Percentiles rank a stretch among this genome's conserved stretches.
phyloP scores from a whole-genome alignment of 2,888 invertebrate species.

The Capitulum mitella region DNA sequence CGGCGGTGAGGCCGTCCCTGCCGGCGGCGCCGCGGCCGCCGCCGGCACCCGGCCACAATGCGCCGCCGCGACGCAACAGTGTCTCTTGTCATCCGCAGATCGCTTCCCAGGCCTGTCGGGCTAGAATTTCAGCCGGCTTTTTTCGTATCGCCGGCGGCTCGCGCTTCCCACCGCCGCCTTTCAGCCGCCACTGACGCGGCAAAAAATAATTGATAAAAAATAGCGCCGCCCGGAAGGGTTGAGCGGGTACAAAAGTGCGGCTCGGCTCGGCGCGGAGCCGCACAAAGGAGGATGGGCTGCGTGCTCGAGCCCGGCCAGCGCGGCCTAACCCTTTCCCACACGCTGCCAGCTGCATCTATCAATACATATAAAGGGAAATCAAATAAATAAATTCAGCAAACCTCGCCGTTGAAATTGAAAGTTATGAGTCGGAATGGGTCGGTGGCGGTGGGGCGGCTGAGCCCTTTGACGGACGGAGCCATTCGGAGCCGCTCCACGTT shows the following conservation, averaged over 20 bases:
- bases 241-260: slow-evolving; percentile 13
- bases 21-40: too few species aligned
- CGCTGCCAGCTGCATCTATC: slow-evolving; percentile 16
- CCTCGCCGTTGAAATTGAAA: slow-evolving; percentile 20
- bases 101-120: not conserved
- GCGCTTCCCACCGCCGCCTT: not conserved
- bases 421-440: slow-evolving; percentile 19
- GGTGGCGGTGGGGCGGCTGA: not conserved
- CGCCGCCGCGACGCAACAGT: too few species aligned
- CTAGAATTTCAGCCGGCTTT: not conserved
- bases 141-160: not conserved
- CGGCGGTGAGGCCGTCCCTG: too few species aligned
- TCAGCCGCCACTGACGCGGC: slow-evolving; percentile 14
- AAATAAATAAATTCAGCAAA: slow-evolving; percentile 22
- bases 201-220: slow-evolving; percentile 25
- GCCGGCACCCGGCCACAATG: too few species aligned
- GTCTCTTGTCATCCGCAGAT: slow-evolving; percentile 8
- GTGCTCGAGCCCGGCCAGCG: not conserved
- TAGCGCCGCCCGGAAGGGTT: slow-evolving; percentile 17
- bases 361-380: slow-evolving; percentile 17
- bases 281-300: slow-evolving; percentile 14
- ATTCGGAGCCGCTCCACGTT: not conserved
- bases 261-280: not conserved
- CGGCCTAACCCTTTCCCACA: slow-evolving; percentile 1
- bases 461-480: not conserved